Evolutionary conservation across 2,888 invertebrate genomes (phyloP).

Genomic region (Steinernema carpocapsae): DNA sequence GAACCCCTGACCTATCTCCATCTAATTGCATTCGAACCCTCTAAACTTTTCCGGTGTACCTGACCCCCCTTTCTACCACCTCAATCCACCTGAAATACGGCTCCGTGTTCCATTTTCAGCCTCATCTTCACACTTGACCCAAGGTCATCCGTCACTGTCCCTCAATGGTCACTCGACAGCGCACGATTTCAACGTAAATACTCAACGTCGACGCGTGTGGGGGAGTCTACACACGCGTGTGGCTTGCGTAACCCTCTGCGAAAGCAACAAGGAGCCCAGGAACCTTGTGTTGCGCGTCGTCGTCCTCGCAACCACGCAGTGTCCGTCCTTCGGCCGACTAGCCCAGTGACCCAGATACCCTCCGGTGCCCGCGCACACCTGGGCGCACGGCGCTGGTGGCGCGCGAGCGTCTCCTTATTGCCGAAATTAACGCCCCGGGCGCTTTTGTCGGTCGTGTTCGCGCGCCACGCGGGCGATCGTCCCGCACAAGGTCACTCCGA

Average conservation of each 20-base stretch:
- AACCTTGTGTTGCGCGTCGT: neutral
- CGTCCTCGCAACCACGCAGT: neutral
- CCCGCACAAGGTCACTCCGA: slow-evolving; percentile 24
- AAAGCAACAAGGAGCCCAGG: no score
- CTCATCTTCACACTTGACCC: neutral
- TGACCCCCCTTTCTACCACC: no score
- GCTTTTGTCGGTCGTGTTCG: slow-evolving; percentile 21
- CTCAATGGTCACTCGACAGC: slow-evolving; percentile 24
- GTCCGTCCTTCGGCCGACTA: slow-evolving; percentile 34
- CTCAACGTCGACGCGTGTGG: neutral
- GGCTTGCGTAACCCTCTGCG: no score
- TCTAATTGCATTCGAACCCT: no score
- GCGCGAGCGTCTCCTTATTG: slow-evolving; percentile 21
- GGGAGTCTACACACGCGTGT: no score
- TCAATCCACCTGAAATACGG: no score
- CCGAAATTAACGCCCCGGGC: slow-evolving; percentile 32
- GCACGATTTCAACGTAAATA: slow-evolving; percentile 25
- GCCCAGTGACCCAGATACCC: slow-evolving; percentile 40
- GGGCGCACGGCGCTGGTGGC: slow-evolving; percentile 27
- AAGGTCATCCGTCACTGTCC: slow-evolving; percentile 8
- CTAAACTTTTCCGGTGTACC: no score
- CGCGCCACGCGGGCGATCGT: neutral
- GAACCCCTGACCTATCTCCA: no score
- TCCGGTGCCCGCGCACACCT: slow-evolving; percentile 31
- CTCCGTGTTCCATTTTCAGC: slow-evolving; percentile 14